phyloP scores from a whole-genome alignment of 2,113 vertebrate species.

The Recurvirostra avosetta region DNA sequence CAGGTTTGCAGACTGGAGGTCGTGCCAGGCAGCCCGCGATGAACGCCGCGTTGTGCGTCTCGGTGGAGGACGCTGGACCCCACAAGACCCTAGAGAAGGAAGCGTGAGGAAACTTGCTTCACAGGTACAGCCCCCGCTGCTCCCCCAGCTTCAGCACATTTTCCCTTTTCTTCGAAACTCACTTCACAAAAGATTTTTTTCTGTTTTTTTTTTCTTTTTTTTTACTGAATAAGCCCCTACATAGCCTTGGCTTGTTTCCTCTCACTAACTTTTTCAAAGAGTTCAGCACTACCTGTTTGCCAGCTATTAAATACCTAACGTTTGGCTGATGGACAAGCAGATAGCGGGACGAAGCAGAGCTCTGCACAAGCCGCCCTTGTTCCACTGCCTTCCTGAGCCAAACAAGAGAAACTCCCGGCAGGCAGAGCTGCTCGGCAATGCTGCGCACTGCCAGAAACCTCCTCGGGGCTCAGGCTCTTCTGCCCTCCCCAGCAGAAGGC shows the following conservation, averaged over 20 bases:
- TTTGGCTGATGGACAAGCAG: conserved; percentile 46
- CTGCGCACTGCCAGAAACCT: background rate
- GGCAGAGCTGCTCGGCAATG: background rate
- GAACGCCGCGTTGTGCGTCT: rapidly evolving
- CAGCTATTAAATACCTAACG: conserved; percentile 18
- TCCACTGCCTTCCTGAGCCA: conserved; percentile 3
- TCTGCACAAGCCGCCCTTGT: conserved; percentile 27
- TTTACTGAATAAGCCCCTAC: background rate
- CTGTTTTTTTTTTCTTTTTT: background rate
- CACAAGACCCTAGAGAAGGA: rapidly evolving
- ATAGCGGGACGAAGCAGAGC: background rate
- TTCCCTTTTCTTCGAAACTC: background rate
- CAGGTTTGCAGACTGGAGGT: rapidly evolving
- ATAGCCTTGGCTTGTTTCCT: conserved; percentile 8
- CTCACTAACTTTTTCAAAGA: background rate
- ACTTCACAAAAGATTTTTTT: background rate
- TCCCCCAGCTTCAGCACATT: background rate
- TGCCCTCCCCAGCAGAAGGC: background rate
- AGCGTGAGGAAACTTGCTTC: background rate
- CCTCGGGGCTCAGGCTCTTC: background rate
- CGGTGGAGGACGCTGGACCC: background rate
- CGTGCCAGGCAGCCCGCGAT: rapidly evolving
- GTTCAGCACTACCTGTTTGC: conserved; percentile 30
- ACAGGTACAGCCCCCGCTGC: background rate
- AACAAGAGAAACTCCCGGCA: background rate